Evolutionary conservation across 2,113 vertebrate species (phyloP).

Genomic region (Aspiorhynchus laticeps): DNA sequence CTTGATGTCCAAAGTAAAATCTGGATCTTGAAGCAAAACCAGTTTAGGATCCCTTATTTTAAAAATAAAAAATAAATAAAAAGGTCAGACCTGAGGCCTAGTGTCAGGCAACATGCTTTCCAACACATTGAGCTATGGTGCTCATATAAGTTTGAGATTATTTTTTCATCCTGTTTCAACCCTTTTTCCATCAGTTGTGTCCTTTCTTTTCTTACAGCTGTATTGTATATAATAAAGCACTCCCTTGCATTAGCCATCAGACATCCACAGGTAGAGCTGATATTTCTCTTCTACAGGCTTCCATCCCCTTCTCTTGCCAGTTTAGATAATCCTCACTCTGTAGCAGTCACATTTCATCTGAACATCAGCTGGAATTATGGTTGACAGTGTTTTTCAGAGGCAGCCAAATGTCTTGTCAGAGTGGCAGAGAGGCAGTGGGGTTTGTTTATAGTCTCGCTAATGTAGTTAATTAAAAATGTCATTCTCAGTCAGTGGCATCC

Average conservation of each 20-base stretch:
- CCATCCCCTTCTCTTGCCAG: neutral
- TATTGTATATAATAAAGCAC: neutral
- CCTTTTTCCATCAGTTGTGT: too few species aligned
- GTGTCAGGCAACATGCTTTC: too few species aligned
- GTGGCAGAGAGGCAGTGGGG: conserved; percentile 9
- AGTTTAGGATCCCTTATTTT: too few species aligned
- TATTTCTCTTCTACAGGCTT: neutral
- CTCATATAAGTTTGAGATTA: too few species aligned
- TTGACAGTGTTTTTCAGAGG: conserved; percentile 19
- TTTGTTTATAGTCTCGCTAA: conserved; percentile 13
- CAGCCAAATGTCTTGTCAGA: conserved; percentile 34
- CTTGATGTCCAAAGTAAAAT: too few species aligned
- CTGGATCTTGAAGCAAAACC: too few species aligned
- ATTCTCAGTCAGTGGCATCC: neutral
- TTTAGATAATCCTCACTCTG: conserved; percentile 14
- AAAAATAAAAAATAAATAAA: too few species aligned
- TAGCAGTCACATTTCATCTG: neutral
- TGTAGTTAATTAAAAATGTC: conserved; percentile 34
- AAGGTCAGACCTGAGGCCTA: too few species aligned
- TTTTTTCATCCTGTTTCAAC: too few species aligned
- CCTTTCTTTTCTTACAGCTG: neutral
- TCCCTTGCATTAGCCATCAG: conserved; percentile 4
- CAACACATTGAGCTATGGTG: too few species aligned
- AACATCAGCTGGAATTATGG: neutral
- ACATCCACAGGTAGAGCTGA: neutral